Conservation (phyloP, 2,113 vertebrate genomes). For the Chloropsis hardwickii region DNA sequence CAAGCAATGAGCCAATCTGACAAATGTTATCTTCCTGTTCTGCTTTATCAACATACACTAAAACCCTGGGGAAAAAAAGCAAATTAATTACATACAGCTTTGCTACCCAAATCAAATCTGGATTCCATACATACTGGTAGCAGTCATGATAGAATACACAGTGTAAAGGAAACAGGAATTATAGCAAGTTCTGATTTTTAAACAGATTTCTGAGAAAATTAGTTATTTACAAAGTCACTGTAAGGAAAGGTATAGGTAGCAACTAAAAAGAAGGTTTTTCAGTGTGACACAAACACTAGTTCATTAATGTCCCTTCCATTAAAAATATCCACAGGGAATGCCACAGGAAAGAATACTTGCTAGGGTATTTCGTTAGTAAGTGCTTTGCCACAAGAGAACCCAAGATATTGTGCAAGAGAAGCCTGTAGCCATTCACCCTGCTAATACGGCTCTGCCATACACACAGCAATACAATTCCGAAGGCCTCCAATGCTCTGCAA, state of each 20-base stretch:
- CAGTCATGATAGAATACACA: background rate
- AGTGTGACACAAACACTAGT: background rate
- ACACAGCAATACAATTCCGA: background rate
- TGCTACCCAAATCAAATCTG: background rate
- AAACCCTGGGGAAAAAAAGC: background rate
- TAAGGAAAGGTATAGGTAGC: background rate
- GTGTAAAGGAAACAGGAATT: background rate
- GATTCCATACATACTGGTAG: background rate
- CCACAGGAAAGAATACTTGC: background rate
- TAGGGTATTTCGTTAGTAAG: background rate
- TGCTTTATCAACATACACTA: background rate
- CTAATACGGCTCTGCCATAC: background rate
- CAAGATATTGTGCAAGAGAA: background rate
- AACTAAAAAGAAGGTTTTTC: background rate
- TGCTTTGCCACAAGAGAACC: background rate
- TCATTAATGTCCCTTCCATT: background rate
- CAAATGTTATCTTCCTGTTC: background rate
- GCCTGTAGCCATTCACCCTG: background rate
- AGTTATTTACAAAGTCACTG: background rate
- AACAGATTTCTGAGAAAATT: background rate
- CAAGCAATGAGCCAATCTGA: background rate
- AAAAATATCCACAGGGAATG: background rate
- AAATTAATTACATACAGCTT: background rate
- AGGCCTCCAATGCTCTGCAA: conserved; percentile 23
- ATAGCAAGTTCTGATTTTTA: background rate